A percentile compares a stretch with the other conserved stretches of the same genome.
Conservation (phyloP, 2,113 vertebrate species). For the Mohoua ochrocephala region DNA sequence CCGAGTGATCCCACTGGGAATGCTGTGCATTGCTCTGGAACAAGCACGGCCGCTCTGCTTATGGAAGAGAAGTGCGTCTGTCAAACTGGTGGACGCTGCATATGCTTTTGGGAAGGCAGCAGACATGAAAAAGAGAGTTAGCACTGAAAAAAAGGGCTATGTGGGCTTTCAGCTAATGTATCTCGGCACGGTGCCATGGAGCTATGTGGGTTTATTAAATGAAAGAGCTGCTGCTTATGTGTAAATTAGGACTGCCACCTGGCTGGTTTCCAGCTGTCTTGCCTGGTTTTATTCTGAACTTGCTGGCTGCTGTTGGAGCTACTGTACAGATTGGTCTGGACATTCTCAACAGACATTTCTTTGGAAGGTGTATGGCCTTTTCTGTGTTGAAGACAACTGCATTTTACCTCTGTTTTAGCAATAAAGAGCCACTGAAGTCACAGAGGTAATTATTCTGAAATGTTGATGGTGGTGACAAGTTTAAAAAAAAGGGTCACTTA, state of each 20-base stretch:
- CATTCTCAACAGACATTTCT: background rate
- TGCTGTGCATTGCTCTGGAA: background rate
- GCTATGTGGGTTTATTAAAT: background rate
- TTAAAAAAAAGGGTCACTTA: background rate
- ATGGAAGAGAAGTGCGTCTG: background rate
- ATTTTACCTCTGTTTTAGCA: background rate
- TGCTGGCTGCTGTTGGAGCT: conserved; percentile 45
- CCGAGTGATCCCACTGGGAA: background rate
- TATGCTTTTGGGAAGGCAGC: background rate
- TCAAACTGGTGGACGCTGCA: background rate
- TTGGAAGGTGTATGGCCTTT: background rate
- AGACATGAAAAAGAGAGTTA: background rate
- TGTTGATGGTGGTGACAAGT: background rate
- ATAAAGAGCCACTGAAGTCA: background rate
- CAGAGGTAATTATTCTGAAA: background rate
- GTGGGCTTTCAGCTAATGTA: conserved; percentile 13
- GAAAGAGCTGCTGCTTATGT: conserved; percentile 31
- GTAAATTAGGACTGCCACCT: conserved; percentile 50
- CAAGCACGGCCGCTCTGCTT: rapidly evolving
- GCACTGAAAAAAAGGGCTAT: background rate
- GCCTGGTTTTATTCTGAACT: conserved; percentile 36
- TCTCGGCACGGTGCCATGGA: background rate
- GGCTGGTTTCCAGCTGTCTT: conserved; percentile 46
- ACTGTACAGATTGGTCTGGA: conserved; percentile 29
- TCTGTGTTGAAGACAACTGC: background rate